Evolutionary conservation across 2,888 invertebrate species (phyloP), one percentile per base, ranked within the genome.

Genomic region (Cyclophora punctaria): DNA sequence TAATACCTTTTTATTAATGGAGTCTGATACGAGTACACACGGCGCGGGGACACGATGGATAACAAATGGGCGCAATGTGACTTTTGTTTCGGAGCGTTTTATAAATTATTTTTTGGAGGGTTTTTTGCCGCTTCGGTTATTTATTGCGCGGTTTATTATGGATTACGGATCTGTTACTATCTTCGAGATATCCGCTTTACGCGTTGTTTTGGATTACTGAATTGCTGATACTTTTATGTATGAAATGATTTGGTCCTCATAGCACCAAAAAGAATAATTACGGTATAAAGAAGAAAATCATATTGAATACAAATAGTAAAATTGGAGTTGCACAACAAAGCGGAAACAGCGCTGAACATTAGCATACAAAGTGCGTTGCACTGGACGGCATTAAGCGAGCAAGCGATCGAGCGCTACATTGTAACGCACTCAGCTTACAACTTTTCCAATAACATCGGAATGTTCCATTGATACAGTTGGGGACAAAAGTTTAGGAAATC

Each of bases 1-100:
- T 85, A 85, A 86, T 78, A 77, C 80, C 71, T 52, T 58, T 78
- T 86, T 88, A 88, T 88, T 88, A 88, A 88, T 88, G 86, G 85
- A 86, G 77, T 37, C 80, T 60, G 75, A 80, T 84, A 84, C 78
- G 37, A 37, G 37, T 37, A 83, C 80, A 58, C 44, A 20, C 44
- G 44, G 20, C 7, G 75, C 75, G 76, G 75, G 76, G 73, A 69
- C 46, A 46, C 52, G 53, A 48, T 71, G 83, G 80, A 81, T 84
- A 83, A 80, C 71, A 74, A 78, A 85, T 83, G 83, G 78, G 37
- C 37, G 5, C 37, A 37, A 37, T 37, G 37, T 37, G 37, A 37
- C 37, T 37, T 37, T 37, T 37, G 37, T 37, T 37, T 37, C 37
- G 37, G 37, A 5, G 5, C 37, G 4, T 37, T 37, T 37, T 37